Base-by-base conservation (phyloP, 1,140 invertebrate species). In the Macrostomum lignano region DNA sequence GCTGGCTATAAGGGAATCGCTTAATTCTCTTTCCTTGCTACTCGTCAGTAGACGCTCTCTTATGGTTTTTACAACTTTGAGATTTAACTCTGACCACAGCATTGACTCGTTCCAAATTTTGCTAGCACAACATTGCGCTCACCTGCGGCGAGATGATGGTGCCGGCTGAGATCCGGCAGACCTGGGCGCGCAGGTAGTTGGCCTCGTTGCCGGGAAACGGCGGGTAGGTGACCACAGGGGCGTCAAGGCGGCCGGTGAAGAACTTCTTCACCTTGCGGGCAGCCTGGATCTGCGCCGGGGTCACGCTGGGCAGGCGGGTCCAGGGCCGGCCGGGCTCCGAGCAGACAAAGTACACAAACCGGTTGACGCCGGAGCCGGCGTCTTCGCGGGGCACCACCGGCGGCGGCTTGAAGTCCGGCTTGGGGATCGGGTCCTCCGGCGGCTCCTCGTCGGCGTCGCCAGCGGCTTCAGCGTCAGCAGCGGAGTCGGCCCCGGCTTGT, bases 131-230 rank as follows among this genome's bases (percentile, higher is more conserved):
- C n/a, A n/a, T 42, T 58, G 55, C 24, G 52, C n/a, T n/a, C n/a
- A n/a, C n/a, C n/a, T n/a, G 61, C 0, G 76, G 76, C 0, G 75
- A 77, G 21, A 79, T 65, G 26, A 71, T 67, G 1, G 74, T 76
- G 1, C 54, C 55, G n/a, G 73, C 69, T 33, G 69, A 68, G 37
- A 81, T 77, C 35, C 77, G 65, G 6, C 69, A 69, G 41, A 84
- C 72, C 56, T 77, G 70, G 2, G 74, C 71, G 19, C 74, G 62
- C n/a, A 82, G 56, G 49, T 72, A 78, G 55, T 81, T 67, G 21
- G 62, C 63, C 56, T 82, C 76, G 14, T 58, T 69, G 10, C 76
- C 76, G 2, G 70, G 67, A 39, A 58, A 60, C 26, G 52, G 54
- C 11, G 57, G 57, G 39, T 51, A 58, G 26, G 48, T 51, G 9